phyloP scores from a whole-genome alignment of 2,888 invertebrate genomes.

The Electrophaes corylata region DNA sequence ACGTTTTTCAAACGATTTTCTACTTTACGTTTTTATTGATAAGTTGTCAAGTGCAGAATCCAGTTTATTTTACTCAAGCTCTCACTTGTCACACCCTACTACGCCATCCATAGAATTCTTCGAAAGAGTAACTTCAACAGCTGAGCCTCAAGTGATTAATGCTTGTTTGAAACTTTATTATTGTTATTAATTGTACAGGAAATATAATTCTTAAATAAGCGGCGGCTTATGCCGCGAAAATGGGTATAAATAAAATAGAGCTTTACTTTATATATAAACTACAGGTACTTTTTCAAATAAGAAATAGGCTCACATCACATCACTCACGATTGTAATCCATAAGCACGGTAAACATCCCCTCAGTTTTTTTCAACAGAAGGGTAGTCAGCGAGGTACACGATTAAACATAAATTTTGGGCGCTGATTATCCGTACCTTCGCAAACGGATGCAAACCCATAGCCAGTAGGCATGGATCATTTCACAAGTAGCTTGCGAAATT shows the following conservation, averaged over 20 bases:
- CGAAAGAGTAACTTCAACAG: constrained; percentile 65
- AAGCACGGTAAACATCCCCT: not conserved
- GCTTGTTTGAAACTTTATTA: constrained; percentile 49
- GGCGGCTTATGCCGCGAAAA: not conserved
- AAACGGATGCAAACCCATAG: not conserved
- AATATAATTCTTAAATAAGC: not conserved
- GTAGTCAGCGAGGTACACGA: no score
- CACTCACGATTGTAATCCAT: no score
- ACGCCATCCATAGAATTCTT: constrained; percentile 39
- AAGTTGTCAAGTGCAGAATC: constrained; percentile 22
- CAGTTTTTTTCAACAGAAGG: no score
- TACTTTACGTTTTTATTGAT: constrained; percentile 19
- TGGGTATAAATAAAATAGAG: not conserved
- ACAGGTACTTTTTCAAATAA: no score
- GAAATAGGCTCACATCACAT: no score
- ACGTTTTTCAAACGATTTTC: constrained; percentile 19
- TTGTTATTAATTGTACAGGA: constrained; percentile 31
- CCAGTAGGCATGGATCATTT: no score
- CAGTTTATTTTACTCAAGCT: constrained; percentile 8
- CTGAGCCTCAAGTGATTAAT: constrained; percentile 69
- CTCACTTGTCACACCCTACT: constrained; percentile 32
- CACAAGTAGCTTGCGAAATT: no score
- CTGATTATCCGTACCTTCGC: not conserved
- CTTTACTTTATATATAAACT: no score
- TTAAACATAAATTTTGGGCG: no score